Percentiles rank a stretch among this genome's conserved stretches.
phyloP scores from a whole-genome alignment of 2,797 vertebrate species.

The Ara ararauna region DNA sequence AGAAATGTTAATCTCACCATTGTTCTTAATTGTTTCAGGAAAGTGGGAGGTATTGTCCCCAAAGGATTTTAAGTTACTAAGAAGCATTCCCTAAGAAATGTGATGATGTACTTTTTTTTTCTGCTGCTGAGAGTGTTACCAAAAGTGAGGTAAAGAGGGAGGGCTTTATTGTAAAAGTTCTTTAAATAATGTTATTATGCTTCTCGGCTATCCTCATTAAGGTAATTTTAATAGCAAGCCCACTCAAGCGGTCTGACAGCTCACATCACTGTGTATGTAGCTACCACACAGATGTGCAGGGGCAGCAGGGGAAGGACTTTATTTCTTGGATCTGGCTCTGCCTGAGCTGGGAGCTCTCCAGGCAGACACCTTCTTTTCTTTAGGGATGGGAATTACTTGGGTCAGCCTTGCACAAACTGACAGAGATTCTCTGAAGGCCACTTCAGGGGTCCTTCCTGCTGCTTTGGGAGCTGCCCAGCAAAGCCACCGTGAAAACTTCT shows the following conservation, averaged over 20 bases:
- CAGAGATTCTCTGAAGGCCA: not conserved
- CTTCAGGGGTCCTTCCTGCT: not conserved
- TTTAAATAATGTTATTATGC: constrained; percentile 61
- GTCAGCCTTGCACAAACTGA: not conserved
- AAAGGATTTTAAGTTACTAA: constrained; percentile 69
- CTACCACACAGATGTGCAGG: not conserved
- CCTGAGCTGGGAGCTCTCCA: not conserved
- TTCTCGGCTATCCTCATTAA: constrained; percentile 60
- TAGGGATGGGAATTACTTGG: not conserved
- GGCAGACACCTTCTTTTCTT: not conserved
- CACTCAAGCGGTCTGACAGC: not conserved
- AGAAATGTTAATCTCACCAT: constrained; percentile 68
- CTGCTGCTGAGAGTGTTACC: not conserved
- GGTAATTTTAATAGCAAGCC: constrained; percentile 34
- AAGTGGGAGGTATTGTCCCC: constrained; percentile 50
- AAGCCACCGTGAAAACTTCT: not conserved
- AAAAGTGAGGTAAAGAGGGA: constrained; percentile 28
- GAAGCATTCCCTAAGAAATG: constrained; percentile 61
- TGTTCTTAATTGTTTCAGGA: constrained; percentile 59
- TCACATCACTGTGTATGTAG: not conserved
- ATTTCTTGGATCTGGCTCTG: not conserved
- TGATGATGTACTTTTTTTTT: constrained; percentile 7
- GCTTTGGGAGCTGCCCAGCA: not conserved
- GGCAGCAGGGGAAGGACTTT: not conserved
- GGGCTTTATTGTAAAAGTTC: constrained; percentile 50